Base-by-base conservation (phyloP, 2,113 vertebrate genomes). In the Brachionichthys hirsutus region DNA sequence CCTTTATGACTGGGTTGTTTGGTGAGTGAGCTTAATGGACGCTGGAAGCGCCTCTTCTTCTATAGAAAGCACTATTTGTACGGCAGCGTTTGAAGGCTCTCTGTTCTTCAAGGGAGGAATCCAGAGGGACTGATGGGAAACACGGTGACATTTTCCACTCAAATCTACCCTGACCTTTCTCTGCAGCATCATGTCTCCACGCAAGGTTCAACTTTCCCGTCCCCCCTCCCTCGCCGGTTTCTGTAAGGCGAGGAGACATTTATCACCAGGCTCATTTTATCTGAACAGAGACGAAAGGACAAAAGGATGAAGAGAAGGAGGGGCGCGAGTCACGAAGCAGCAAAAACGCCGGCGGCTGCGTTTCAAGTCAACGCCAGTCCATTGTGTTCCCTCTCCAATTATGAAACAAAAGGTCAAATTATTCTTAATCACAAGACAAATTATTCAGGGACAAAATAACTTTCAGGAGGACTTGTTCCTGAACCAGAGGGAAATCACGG, bases 161-260 rank as follows among this genome's bases (percentile, higher is more conserved):
- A 54, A 52, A 55, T 43, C 42, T 34, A 15, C 67, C 20, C 22
- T 76, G 80, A 82, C 80, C 80, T 82, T 82, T 36, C 15, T 47
- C 46, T 51, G 44, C 62, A 4, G 64, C 63, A n/a, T n/a, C 48
- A n/a, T 54, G 51, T 65, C 70, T 58, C 34, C 4, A 58, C 73
- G 49, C 72, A 19, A 30, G 40, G 16, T 35, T 40, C 42, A 1
- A 2, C 35, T 9, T 2, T 22, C 46, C 62, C 34, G 30, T 22
- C 8, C 0, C 11, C 46, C 9, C 9, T n/a, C 41, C 48, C 16
- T 40, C 12, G 10, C 3, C 2, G n/a, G 7, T 38, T 58, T 34
- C 24, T 30, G 24, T 22, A n/a, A 64, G 41, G 11, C 43, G 49
- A 16, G 35, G 20, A 36, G 16, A 7, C 12, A 48, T 7, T 16